These are phyloP conservation scores for Cynaeus angustus DNA, from an alignment of 2,888 invertebrate genomes.

Conservation along the genomic window DNA sequence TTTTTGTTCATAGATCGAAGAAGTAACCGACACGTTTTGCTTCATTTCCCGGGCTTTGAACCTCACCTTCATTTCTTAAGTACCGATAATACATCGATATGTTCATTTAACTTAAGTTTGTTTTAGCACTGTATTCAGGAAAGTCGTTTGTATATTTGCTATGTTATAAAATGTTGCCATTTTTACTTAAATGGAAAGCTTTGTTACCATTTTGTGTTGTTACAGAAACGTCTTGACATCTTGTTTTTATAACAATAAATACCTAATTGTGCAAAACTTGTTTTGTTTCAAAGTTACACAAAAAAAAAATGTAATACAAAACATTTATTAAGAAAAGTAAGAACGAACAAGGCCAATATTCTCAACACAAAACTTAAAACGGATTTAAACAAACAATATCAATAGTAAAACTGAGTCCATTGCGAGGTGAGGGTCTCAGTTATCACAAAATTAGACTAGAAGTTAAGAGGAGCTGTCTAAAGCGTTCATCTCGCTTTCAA, in stretches of 20 bases:
- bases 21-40: conserved; percentile 91
- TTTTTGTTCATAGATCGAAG: conserved; percentile 83
- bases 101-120: neutral
- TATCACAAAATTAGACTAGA: conserved; percentile 30
- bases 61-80: conserved; percentile 66
- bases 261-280: neutral
- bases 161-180: conserved; percentile 26
- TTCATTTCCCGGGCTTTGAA: conserved; percentile 85
- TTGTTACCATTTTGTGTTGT: conserved; percentile 33
- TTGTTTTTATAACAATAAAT: conserved; percentile 27
- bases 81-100: neutral
- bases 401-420: neutral
- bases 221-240: conserved; percentile 13
- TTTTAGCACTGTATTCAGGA: neutral
- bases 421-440: too few relatives aligned
- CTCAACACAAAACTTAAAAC: conserved; percentile 1
- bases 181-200: conserved; percentile 33
- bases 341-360: neutral
- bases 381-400: conserved; percentile 7
- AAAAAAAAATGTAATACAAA: neutral
- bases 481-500: conserved; percentile 11
- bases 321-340: neutral
- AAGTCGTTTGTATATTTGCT: conserved; percentile 16
- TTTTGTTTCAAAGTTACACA: too few relatives aligned
- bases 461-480: conserved; percentile 4